A percentile compares a stretch with the other conserved stretches of the same genome.
Conservation (phyloP, 2,113 vertebrate genomes). For the Acrocephalus kingi region DNA sequence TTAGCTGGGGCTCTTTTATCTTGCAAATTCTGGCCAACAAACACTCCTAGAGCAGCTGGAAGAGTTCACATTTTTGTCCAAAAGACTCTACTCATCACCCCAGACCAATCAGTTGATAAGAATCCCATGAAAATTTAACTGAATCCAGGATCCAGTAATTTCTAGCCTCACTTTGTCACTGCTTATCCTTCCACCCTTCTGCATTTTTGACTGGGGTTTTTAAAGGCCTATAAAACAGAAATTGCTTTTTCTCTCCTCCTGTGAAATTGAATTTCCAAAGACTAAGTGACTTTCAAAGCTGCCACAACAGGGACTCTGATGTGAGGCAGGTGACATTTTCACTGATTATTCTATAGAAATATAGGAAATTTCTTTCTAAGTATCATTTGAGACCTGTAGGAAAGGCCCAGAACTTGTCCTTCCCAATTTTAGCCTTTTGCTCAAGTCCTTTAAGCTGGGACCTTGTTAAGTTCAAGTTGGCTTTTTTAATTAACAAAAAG, state of each 20-base stretch:
- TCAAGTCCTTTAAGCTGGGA: not conserved
- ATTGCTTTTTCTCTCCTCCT: not conserved
- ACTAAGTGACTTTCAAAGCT: not conserved
- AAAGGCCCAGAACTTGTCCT: not conserved
- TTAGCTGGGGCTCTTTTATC: not conserved
- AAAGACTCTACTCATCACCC: not conserved
- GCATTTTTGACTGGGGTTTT: not conserved
- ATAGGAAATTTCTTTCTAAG: not conserved
- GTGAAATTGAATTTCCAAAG: not conserved
- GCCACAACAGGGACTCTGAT: not conserved
- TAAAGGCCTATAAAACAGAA: not conserved
- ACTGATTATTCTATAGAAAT: not conserved
- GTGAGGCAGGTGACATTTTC: not conserved
- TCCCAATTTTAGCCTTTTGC: not conserved
- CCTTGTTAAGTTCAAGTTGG: not conserved
- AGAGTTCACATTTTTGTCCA: not conserved
- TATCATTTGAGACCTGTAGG: not conserved
- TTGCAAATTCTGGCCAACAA: not conserved
- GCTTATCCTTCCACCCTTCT: not conserved
- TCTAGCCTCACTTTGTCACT: not conserved
- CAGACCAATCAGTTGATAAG: not conserved
- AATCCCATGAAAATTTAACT: not conserved
- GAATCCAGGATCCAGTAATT: not conserved
- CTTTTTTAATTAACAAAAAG: not conserved
- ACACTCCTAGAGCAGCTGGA: not conserved